Conservation (phyloP, 2,797 vertebrate genomes). For the Liparis tanakae region DNA sequence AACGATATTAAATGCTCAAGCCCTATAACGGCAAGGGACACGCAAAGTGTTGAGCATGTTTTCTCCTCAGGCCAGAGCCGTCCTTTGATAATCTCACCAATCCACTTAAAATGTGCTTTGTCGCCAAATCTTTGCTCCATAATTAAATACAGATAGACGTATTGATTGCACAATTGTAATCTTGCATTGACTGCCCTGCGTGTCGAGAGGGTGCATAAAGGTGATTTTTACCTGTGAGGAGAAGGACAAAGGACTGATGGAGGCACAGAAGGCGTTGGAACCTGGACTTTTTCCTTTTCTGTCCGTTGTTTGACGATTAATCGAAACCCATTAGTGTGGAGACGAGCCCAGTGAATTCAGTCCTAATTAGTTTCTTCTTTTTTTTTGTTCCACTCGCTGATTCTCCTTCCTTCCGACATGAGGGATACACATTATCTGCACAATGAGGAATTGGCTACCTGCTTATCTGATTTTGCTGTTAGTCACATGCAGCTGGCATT, state of each 20-base stretch:
- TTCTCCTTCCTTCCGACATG: slow-evolving; percentile 68
- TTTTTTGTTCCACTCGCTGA: slow-evolving; percentile 53
- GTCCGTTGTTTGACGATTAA: slow-evolving; percentile 78
- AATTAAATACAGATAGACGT: slow-evolving; percentile 51
- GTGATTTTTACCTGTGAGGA: slow-evolving; percentile 43
- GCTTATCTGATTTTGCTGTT: slow-evolving; percentile 74
- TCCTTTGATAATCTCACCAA: slow-evolving; percentile 11
- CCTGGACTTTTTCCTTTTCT: slow-evolving; percentile 51
- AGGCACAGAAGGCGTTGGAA: slow-evolving; percentile 49
- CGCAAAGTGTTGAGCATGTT: background rate
- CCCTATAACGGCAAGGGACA: background rate
- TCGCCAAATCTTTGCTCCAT: slow-evolving; percentile 29
- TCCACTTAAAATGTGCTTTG: slow-evolving; percentile 26
- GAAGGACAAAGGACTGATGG: slow-evolving; percentile 48
- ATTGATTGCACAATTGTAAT: slow-evolving; percentile 54
- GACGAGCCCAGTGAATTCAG: slow-evolving; percentile 72
- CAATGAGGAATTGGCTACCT: slow-evolving; percentile 75
- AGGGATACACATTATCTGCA: slow-evolving; percentile 62
- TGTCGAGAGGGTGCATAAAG: slow-evolving; percentile 35
- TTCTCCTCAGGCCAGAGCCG: slow-evolving; percentile 14
- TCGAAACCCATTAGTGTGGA: slow-evolving; percentile 80
- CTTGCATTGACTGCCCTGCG: background rate
- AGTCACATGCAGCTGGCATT: slow-evolving; percentile 61
- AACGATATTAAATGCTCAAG: background rate
- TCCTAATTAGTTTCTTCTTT: slow-evolving; percentile 79